These are phyloP conservation scores for Rhyacichthys aspro DNA, from an alignment of 2,797 vertebrate species.

Conservation along the genomic window DNA sequence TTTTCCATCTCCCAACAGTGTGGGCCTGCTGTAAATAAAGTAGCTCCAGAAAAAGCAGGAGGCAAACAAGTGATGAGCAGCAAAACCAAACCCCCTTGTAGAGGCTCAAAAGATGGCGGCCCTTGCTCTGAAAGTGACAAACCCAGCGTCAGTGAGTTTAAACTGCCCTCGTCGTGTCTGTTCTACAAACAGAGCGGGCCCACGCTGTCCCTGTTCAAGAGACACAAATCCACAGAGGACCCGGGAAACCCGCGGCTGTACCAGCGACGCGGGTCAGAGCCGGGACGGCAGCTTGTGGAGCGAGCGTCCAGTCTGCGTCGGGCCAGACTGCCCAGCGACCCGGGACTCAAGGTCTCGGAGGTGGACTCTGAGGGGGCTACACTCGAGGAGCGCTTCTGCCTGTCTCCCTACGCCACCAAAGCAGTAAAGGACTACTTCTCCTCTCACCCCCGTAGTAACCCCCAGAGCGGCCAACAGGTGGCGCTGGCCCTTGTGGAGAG, in stretches of 20 bases:
- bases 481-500: slow-evolving; percentile 71
- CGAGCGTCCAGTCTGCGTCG: slow-evolving; percentile 27
- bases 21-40: slow-evolving; percentile 5
- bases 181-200: slow-evolving; percentile 62
- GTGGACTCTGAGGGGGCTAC: slow-evolving; percentile 31
- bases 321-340: slow-evolving; percentile 56
- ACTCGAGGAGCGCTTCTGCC: slow-evolving; percentile 57
- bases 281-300: slow-evolving; percentile 28
- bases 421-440: slow-evolving; percentile 72
- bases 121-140: neutral
- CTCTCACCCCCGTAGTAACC: slow-evolving; percentile 56
- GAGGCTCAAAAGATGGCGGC: slow-evolving; percentile 26
- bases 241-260: neutral
- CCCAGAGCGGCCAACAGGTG: slow-evolving; percentile 75
- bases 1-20: slow-evolving; percentile 37
- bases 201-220: slow-evolving; percentile 63
- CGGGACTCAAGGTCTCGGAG: slow-evolving; percentile 56
- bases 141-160: slow-evolving; percentile 7
- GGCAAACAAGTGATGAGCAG: slow-evolving; percentile 3
- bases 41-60: slow-evolving; percentile 35
- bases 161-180: slow-evolving; percentile 41
- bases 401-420: slow-evolving; percentile 70
- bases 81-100: slow-evolving; percentile 16
- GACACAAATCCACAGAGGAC: slow-evolving; percentile 55
- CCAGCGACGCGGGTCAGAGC: slow-evolving; percentile 68